These are phyloP conservation scores for Avahi laniger DNA, from an alignment of 2,797 vertebrate species.

Conservation along the genomic window DNA sequence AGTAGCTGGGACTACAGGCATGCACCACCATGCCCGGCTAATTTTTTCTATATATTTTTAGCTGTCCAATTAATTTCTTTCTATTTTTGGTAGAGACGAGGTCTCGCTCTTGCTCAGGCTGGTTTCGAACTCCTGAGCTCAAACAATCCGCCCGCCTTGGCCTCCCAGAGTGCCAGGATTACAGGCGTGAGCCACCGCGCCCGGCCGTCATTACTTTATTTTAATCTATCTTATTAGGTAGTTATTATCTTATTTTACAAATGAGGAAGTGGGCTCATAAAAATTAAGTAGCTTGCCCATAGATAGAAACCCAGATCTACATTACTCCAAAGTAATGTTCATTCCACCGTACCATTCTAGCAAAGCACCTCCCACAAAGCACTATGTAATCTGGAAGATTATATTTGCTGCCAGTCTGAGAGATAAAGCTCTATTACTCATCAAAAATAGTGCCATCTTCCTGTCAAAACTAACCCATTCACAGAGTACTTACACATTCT, in stretches of 20 bases:
- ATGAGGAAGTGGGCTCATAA: not conserved
- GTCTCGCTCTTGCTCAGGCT: too few relatives aligned
- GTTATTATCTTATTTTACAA: conserved; percentile 29
- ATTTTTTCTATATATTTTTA: too few relatives aligned
- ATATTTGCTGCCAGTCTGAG: not conserved
- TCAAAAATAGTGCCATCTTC: not conserved
- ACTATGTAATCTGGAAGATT: not conserved
- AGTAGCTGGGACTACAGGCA: too few relatives aligned
- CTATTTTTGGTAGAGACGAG: too few relatives aligned
- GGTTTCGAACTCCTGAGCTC: too few relatives aligned
- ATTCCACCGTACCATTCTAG: not conserved
- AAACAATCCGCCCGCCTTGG: too few relatives aligned
- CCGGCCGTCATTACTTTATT: not conserved
- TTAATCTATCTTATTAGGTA: conserved; percentile 18
- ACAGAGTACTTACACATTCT: conserved; percentile 93
- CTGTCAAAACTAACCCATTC: not conserved
- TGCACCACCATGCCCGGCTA: too few relatives aligned
- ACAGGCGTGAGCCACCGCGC: too few relatives aligned
- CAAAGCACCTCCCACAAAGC: not conserved
- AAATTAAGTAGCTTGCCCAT: not conserved
- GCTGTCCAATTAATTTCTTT: too few relatives aligned
- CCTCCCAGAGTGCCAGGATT: too few relatives aligned
- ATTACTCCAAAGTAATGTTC: not conserved
- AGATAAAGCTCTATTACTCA: not conserved
- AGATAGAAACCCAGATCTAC: conserved; percentile 1